A percentile compares a stretch with the other conserved stretches of the same genome.
phyloP scores from a whole-genome alignment of 2,113 vertebrate genomes.

The Madoqua kirkii region DNA sequence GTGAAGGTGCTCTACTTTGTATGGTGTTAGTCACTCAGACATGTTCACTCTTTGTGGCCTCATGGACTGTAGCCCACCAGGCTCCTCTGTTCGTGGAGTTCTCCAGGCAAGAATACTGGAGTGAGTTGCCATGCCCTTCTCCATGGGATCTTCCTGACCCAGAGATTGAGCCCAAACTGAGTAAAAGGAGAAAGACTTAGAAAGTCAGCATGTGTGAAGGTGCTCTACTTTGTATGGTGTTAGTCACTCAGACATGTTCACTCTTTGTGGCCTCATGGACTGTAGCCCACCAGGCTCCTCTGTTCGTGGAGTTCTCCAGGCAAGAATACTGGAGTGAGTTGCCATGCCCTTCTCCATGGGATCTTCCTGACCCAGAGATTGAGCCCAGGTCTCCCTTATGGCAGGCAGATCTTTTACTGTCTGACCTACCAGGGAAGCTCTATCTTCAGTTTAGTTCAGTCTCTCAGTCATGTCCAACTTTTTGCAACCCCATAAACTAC shows the following conservation, averaged over 20 bases:
- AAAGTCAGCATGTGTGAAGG: not conserved
- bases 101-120: not conserved
- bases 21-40: not conserved
- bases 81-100: not conserved
- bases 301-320: not conserved
- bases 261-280: not conserved
- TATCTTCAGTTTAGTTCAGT: not conserved
- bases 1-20: not conserved
- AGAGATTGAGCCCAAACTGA: not conserved
- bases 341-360: not conserved
- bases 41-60: not conserved
- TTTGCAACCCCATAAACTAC: not conserved
- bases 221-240: not conserved
- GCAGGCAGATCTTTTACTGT: not conserved
- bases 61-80: not conserved
- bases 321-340: not conserved
- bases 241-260: not conserved
- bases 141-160: not conserved
- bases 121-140: not conserved
- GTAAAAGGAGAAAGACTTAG: not conserved
- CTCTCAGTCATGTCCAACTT: not conserved
- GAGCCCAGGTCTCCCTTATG: not conserved
- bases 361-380: not conserved
- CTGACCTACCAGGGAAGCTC: not conserved
- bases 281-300: not conserved